Evolutionary conservation across 2,888 invertebrate genomes (phyloP), one percentile per base, ranked within the genome.

Genomic region (Limnephilus lunatus): DNA sequence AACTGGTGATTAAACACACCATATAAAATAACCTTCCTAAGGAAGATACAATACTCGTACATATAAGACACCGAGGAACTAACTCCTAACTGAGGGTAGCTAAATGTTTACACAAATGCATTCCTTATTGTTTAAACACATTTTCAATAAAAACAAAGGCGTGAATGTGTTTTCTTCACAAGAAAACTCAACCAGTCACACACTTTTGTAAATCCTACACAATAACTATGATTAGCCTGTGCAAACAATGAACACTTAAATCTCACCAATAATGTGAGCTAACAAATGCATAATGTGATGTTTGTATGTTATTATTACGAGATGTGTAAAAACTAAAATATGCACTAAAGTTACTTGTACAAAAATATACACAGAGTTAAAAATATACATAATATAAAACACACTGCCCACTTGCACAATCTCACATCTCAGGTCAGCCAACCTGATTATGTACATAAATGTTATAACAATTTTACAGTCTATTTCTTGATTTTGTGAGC

Each of bases 401-500:
- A 68, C 25, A 68, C 68, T 68, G 9, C n/a, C 68, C 25, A 68
- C n/a, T 25, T 25, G 68, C 68, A 68, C n/a, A 25, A 68, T 68
- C 68, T 68, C 68, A 68, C 68, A 68, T n/a, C 53, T 68, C 53
- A 7, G n/a, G n/a, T 68, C 53, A 25, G 53, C 53, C 25, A 68
- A 68, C 25, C 25, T 68, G 25, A 68, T n/a, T 68, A 68, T 68
- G 68, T 68, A 68, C 25, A 68, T 53, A 53, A 19, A 53, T 68
- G 25, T 68, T 25, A 7, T n/a, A n/a, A 68, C n/a, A 25, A 68
- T 82, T 31, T 82, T 31, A 68, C 25, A 68, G 25, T 39, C 82
- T 88, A 91, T 89, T 93, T 93, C 81, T 93, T 93, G 5, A 31
- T 81, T 91, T 92, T 93, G 85, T 92, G 92, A 31, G 85, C 81